These are phyloP conservation scores for Scaptomyza cyrtandrae DNA, from an alignment of 2,888 invertebrate genomes.

Conservation along the genomic window DNA sequence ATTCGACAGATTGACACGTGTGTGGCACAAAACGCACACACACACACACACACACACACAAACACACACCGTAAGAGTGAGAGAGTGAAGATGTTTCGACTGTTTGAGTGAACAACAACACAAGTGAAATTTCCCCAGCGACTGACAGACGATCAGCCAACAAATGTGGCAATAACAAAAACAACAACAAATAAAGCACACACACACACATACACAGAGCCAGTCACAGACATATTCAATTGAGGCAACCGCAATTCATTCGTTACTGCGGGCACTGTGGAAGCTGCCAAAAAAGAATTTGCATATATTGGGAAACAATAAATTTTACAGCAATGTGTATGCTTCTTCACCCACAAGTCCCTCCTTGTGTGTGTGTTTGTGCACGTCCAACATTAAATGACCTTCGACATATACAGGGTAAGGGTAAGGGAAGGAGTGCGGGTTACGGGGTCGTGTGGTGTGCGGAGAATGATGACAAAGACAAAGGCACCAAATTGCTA, in stretches of 20 bases:
- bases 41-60: slow-evolving; percentile 16
- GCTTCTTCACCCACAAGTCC: slow-evolving; percentile 19
- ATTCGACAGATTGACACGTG: slow-evolving; percentile 56
- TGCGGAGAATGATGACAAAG: slow-evolving; percentile 39
- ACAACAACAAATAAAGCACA: slow-evolving; percentile 7
- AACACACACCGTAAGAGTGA: background rate
- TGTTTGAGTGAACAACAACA: slow-evolving; percentile 47
- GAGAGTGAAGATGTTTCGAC: slow-evolving; percentile 27
- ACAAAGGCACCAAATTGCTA: slow-evolving; percentile 76
- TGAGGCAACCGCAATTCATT: slow-evolving; percentile 69
- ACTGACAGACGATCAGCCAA: slow-evolving; percentile 71
- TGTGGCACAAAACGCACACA: slow-evolving; percentile 33
- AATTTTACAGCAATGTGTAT: slow-evolving; percentile 64
- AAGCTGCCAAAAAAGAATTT: slow-evolving; percentile 64
- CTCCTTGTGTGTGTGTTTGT: slow-evolving; percentile 22
- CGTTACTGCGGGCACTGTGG: slow-evolving; percentile 38
- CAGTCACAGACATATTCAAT: slow-evolving; percentile 56
- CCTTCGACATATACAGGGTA: slow-evolving; percentile 56
- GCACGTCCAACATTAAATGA: slow-evolving; percentile 64
- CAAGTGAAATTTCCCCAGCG: slow-evolving; percentile 74
- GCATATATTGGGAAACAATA: slow-evolving; percentile 80
- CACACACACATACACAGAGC: background rate
- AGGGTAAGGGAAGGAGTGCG: background rate
- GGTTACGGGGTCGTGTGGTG: slow-evolving; percentile 7
- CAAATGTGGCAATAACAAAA: slow-evolving; percentile 53